These are phyloP conservation scores for Amphimallon solstitiale DNA, from an alignment of 2,888 invertebrate genomes.

Conservation along the genomic window DNA sequence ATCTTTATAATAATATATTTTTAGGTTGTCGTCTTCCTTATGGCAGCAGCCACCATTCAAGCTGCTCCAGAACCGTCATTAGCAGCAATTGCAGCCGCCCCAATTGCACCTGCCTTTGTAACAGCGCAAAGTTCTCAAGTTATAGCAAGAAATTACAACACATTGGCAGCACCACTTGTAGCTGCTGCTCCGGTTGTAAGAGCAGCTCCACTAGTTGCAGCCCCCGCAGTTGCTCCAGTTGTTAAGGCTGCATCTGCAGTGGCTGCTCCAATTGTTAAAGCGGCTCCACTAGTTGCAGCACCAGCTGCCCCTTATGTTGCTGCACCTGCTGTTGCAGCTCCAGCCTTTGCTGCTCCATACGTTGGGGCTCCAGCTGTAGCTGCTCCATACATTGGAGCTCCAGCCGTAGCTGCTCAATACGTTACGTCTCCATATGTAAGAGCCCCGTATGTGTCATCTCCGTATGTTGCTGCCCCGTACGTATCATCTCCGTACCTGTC, in stretches of 20 bases:
- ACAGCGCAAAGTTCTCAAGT: constrained; percentile 75
- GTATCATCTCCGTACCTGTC: constrained; percentile 51
- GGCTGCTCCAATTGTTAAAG: constrained; percentile 57
- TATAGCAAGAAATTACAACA: constrained; percentile 71
- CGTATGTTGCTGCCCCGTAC: constrained; percentile 47
- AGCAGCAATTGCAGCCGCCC: constrained; percentile 52
- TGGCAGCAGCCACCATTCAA: constrained; percentile 51
- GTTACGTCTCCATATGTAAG: constrained; percentile 8
- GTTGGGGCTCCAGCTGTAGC: constrained; percentile 49
- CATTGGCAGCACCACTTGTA: constrained; percentile 63
- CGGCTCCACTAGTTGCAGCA: constrained; percentile 57
- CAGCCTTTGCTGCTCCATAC: constrained; percentile 53
- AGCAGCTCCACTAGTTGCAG: constrained; percentile 55
- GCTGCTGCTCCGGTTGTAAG: constrained; percentile 49
- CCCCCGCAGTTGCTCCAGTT: constrained; percentile 60
- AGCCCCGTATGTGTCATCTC: constrained; percentile 47
- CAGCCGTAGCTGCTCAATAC: constrained; percentile 45
- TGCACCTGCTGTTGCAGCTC: constrained; percentile 51
- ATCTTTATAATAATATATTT: background rate
- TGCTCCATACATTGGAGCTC: constrained; percentile 54
- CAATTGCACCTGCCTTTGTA: constrained; percentile 62
- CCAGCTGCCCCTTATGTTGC: constrained; percentile 52
- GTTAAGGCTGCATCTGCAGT: constrained; percentile 56
- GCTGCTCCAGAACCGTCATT: constrained; percentile 51
- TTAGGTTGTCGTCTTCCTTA: constrained; percentile 40